Evolutionary conservation across 2,888 invertebrate genomes (phyloP).

Genomic region (Pocota personata): DNA sequence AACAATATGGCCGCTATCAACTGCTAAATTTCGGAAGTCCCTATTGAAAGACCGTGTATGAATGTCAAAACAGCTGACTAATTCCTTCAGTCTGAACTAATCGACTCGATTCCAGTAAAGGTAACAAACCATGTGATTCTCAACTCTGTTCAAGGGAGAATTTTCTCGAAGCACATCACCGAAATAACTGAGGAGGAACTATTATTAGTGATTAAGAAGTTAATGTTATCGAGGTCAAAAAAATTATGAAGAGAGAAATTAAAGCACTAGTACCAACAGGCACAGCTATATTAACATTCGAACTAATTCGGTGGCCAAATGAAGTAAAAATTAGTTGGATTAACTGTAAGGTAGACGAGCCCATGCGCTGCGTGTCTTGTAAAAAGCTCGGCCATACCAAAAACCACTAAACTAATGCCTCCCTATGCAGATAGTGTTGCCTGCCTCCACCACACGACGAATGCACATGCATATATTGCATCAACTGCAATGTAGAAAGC

Average conservation of each 20-base stretch:
- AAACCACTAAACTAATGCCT: slow-evolving; percentile 18
- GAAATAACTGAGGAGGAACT: no score
- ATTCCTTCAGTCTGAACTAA: no score
- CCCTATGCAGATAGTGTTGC: slow-evolving; percentile 9
- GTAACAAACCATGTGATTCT: no score
- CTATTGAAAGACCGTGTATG: no score
- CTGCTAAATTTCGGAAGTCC: neutral
- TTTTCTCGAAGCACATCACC: no score
- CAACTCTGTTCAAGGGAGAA: no score
- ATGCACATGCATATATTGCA: slow-evolving; percentile 19
- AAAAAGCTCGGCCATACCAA: slow-evolving; percentile 28
- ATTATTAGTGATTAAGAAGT: no score
- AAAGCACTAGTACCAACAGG: neutral
- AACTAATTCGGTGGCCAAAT: slow-evolving; percentile 11
- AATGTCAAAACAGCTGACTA: no score
- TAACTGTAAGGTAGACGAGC: slow-evolving; percentile 32
- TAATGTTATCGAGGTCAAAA: slow-evolving; percentile 1
- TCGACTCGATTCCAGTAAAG: no score
- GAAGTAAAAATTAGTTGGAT: slow-evolving; percentile 33
- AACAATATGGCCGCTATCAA: neutral
- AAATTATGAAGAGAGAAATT: slow-evolving; percentile 13
- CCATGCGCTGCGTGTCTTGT: slow-evolving; percentile 28
- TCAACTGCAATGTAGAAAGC: slow-evolving; percentile 23
- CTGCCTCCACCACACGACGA: no score
- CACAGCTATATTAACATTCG: slow-evolving; percentile 1